Base-by-base conservation (phyloP, 1,140 invertebrate species). In the Nylanderia fulva region DNA sequence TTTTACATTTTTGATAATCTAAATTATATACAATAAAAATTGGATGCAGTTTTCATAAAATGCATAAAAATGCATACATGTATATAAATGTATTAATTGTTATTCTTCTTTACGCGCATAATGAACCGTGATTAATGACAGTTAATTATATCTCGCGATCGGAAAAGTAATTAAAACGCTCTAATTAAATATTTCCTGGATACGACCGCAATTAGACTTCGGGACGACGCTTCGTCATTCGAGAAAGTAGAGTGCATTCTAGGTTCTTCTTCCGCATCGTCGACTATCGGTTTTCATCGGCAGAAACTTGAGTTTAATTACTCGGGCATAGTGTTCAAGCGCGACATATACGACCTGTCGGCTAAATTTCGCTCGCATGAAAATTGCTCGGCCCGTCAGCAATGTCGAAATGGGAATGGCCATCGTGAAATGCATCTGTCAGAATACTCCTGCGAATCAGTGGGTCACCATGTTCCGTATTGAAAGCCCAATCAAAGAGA, bases 101-200 rank as follows among this genome's bases (percentile, higher is more conserved):
- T 21, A 52, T 33, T 72, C 24, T 56, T 39, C 8, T n/a, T 45
- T 71, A 42, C 29, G 45, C n/a, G 36, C 7, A 21, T 79, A 79
- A 79, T 56, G 52, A 71, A 56, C 36, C 36, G 39, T 82, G 58
- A 60, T 82, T 72, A 58, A 71, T 71, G 13, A 39, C 24, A 58
- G 66, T 71, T 58, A 71, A 72, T 82, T 82, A 72, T 42, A 45
- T 13, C 66, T 42, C n/a, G 54, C 36, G 13, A 71, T 82, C 54
- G 36, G 68, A 71, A 69, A 58, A 82, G 66, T 82, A 58, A 82
- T 82, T 82, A 82, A 82, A 72, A 36, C 29, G 21, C 52, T 69
- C 24, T 56, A 72, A 82, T 82, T 72, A 82, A 82, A 82, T 82
- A 82, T 71, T 82, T 82, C 39, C 77, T 66, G 77, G 77, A 42